Percentiles rank a stretch among this genome's conserved stretches.
phyloP scores from a whole-genome alignment of 2,888 invertebrate species.

The Temnothorax unifasciatus region DNA sequence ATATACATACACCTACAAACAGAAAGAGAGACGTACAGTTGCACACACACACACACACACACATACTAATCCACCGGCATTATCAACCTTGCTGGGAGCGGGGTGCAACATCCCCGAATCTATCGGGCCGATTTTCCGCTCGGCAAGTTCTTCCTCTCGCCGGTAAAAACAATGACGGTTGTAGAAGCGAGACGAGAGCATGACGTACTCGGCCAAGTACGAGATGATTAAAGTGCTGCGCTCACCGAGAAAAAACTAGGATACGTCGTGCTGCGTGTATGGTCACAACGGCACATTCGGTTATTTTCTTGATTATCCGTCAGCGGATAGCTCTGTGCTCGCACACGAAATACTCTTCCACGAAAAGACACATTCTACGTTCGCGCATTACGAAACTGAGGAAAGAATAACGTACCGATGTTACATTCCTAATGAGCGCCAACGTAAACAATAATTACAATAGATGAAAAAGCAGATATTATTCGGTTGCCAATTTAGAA shows the following conservation, averaged over 20 bases:
- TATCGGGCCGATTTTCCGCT: conserved; percentile 76
- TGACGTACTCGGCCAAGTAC: conserved; percentile 20
- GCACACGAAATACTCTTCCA: neutral
- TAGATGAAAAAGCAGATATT: neutral
- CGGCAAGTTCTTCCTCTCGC: conserved; percentile 51
- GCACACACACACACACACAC: conserved; percentile 41
- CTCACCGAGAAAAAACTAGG: neutral
- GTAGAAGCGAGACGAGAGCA: conserved; percentile 15
- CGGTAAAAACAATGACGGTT: conserved; percentile 66
- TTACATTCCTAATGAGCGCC: conserved; percentile 7
- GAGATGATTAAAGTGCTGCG: conserved; percentile 47
- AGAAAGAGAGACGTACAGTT: conserved; percentile 2
- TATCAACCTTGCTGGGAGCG: conserved; percentile 52
- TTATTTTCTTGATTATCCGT: conserved; percentile 36
- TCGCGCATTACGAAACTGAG: neutral
- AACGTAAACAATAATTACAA: neutral
- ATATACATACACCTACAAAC: neutral
- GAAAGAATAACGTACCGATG: neutral
- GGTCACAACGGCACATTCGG: conserved; percentile 16
- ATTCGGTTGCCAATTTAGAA: neutral
- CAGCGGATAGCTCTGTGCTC: neutral
- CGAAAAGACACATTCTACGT: neutral
- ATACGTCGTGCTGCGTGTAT: conserved; percentile 24
- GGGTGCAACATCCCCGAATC: conserved; percentile 68
- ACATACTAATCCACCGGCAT: conserved; percentile 18